Conservation (phyloP, 2,888 invertebrate genomes). For the Elmis aenea region DNA sequence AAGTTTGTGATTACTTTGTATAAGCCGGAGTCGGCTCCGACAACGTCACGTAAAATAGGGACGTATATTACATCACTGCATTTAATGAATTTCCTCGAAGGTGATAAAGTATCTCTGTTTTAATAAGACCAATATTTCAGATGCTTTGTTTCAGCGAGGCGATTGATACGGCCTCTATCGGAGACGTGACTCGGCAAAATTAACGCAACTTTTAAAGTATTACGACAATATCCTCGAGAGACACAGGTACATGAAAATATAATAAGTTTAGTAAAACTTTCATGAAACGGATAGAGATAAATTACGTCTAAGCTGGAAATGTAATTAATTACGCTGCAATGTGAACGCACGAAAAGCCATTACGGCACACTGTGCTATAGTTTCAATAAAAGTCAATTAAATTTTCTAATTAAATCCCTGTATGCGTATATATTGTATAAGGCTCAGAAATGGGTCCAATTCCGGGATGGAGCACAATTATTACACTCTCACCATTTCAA, state of each 20-base stretch:
- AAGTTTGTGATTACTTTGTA: conserved; percentile 45
- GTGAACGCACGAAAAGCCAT: conserved; percentile 40
- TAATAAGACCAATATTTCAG: conserved; percentile 39
- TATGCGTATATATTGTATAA: conserved; percentile 33
- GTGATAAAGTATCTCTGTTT: conserved; percentile 20
- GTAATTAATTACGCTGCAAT: conserved; percentile 42
- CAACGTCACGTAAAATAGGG: conserved; percentile 30
- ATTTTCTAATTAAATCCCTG: conserved; percentile 45
- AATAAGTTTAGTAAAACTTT: conserved; percentile 7
- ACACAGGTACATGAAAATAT: not conserved
- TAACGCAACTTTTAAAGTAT: not conserved
- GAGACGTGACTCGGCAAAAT: conserved; percentile 17
- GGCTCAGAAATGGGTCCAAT: conserved; percentile 41
- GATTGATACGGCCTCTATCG: conserved; percentile 13
- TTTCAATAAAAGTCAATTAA: conserved; percentile 47
- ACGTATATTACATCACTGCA: conserved; percentile 30
- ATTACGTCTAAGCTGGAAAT: conserved; percentile 36
- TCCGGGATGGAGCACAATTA: conserved; percentile 42
- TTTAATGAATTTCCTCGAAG: conserved; percentile 29
- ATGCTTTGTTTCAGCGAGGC: conserved; percentile 15
- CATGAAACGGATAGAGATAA: conserved; percentile 33
- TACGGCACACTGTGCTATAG: conserved; percentile 38
- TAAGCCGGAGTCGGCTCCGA: conserved; percentile 26
- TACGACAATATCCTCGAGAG: not conserved
- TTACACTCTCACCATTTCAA: conserved; percentile 49